Evolutionary conservation across 2,797 vertebrate species (phyloP).

Genomic region (Leucoraja ocellata): DNA sequence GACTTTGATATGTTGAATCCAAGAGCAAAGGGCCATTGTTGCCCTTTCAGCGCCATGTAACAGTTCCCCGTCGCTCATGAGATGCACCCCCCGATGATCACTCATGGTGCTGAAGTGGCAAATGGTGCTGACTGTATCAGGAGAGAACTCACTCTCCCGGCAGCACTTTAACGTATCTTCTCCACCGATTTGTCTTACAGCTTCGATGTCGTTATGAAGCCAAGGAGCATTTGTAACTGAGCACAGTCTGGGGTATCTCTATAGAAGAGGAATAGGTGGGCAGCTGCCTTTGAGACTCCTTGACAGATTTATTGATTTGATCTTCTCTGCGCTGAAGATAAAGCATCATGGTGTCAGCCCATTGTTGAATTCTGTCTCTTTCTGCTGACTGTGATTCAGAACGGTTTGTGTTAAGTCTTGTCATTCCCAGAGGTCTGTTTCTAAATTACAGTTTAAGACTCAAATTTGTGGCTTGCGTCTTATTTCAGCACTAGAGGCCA

Average conservation of each 20-base stretch:
- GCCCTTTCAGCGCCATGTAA: not conserved
- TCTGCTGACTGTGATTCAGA: not conserved
- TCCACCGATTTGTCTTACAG: not conserved
- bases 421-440: no score
- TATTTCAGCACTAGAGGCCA: no score
- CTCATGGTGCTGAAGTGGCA: slow-evolving; percentile 15
- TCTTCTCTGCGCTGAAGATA: slow-evolving; percentile 5
- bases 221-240: slow-evolving; percentile 4
- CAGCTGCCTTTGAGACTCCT: not conserved
- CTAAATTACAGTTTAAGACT: no score
- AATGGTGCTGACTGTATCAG: slow-evolving; percentile 9
- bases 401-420: not conserved
- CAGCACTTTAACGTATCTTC: not conserved
- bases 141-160: not conserved
- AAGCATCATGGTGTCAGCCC: not conserved
- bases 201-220: slow-evolving; percentile 20
- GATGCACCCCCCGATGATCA: not conserved
- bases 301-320: slow-evolving; percentile 21
- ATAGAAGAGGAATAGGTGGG: not conserved
- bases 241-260: not conserved
- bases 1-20: not conserved
- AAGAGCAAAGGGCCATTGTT: not conserved
- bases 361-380: not conserved
- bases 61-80: not conserved
- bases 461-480: no score